Conservation (phyloP, 2,888 invertebrate genomes). For the Oeneis ivallda region DNA sequence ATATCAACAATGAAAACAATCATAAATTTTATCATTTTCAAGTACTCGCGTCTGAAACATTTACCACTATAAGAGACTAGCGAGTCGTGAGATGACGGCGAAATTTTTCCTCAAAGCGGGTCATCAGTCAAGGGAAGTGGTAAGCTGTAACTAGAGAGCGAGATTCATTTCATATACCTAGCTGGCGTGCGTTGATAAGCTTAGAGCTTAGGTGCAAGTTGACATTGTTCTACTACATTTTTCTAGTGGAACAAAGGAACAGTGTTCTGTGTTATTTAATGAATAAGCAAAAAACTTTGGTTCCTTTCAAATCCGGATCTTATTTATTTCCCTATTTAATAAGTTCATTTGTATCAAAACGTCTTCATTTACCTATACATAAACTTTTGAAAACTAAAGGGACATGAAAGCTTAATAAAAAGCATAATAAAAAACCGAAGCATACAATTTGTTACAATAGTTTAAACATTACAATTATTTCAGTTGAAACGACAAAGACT, state of each 20-base stretch:
- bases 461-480: too few relatives aligned
- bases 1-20: slow-evolving; percentile 5
- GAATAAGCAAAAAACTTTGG: neutral
- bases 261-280: neutral
- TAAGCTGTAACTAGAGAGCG: slow-evolving; percentile 39
- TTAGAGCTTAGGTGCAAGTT: slow-evolving; percentile 30
- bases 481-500: too few relatives aligned
- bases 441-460: too few relatives aligned
- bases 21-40: slow-evolving; percentile 20
- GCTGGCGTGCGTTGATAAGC: slow-evolving; percentile 41
- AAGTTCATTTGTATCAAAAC: too few relatives aligned
- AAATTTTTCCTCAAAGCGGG: slow-evolving; percentile 38
- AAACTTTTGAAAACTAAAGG: too few relatives aligned
- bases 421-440: too few relatives aligned
- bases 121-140: slow-evolving; percentile 44
- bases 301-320: too few relatives aligned
- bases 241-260: slow-evolving; percentile 31
- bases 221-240: slow-evolving; percentile 37
- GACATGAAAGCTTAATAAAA: neutral
- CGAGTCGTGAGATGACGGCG: slow-evolving; percentile 33
- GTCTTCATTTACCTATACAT: neutral
- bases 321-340: too few relatives aligned
- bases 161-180: slow-evolving; percentile 41
- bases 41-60: slow-evolving; percentile 32
- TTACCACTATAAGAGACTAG: slow-evolving; percentile 32